A percentile compares a stretch with the other conserved stretches of the same genome.
Evolutionary conservation across 2,113 vertebrate species (phyloP).

Genomic region (Dermatemys mawii): DNA sequence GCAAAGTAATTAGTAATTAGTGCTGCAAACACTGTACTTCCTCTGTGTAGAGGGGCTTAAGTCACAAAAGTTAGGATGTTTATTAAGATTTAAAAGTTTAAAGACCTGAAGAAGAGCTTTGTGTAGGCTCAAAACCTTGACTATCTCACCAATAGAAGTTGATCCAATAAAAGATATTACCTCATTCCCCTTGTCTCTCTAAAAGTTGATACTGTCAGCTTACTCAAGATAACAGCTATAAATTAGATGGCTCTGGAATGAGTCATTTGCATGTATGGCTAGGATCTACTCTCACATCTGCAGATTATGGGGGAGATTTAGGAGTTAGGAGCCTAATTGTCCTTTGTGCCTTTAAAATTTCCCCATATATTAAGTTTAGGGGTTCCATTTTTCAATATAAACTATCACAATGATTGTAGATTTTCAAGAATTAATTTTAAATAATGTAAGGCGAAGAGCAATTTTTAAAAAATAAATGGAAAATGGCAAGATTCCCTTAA

Average conservation of each 20-base stretch:
- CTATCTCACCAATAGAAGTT: not conserved
- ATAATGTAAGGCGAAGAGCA: not conserved
- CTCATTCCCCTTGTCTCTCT: not conserved
- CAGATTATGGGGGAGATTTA: not conserved
- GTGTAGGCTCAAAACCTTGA: not conserved
- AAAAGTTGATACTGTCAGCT: conserved; percentile 8
- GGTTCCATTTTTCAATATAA: not conserved
- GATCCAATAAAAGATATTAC: not conserved
- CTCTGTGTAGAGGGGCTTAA: not conserved
- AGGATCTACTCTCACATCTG: not conserved
- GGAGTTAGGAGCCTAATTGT: not conserved
- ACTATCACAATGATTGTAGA: not conserved
- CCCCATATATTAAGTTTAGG: not conserved
- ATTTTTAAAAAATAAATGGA: not conserved
- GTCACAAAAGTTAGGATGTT: not conserved
- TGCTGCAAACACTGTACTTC: not conserved
- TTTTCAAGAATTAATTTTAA: not conserved
- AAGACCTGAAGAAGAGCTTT: not conserved
- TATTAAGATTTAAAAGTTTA: not conserved
- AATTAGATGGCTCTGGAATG: no score
- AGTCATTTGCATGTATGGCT: not conserved
- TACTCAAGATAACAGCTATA: not conserved
- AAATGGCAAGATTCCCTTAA: not conserved
- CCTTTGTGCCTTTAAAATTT: not conserved
- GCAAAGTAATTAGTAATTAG: not conserved